Percentiles rank a stretch among this genome's conserved stretches.
Conservation (phyloP, 2,797 vertebrate species). For the Scarus forsteni region DNA sequence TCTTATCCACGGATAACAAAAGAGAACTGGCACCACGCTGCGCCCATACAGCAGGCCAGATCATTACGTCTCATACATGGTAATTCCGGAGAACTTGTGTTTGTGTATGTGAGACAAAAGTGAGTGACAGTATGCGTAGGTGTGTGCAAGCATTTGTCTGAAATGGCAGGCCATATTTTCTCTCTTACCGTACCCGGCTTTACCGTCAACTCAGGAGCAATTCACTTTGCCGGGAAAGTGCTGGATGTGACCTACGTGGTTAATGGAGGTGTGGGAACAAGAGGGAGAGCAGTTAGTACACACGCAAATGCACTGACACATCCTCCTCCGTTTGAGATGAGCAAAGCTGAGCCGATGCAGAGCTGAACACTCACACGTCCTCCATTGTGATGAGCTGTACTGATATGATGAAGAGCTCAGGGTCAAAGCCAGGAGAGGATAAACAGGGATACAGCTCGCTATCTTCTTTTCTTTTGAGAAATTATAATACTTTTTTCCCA, state of each 20-base stretch:
- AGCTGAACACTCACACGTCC: constrained; percentile 38
- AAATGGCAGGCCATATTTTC: constrained; percentile 22
- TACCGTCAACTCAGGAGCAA: constrained; percentile 22
- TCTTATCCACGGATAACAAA: constrained; percentile 52
- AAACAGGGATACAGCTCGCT: constrained; percentile 23
- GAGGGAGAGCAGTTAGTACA: constrained; percentile 18
- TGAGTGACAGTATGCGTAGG: constrained; percentile 55
- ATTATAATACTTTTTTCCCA: too few relatives aligned
- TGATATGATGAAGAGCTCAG: constrained; percentile 30
- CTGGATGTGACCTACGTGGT: constrained; percentile 33
- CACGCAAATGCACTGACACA: constrained; percentile 29
- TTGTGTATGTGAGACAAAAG: constrained; percentile 38
- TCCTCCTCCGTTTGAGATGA: constrained; percentile 52
- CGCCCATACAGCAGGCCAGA: constrained; percentile 51
- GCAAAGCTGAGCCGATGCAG: constrained; percentile 39
- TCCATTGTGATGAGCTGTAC: constrained; percentile 46
- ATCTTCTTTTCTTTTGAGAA: too few relatives aligned
- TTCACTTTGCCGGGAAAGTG: constrained; percentile 36
- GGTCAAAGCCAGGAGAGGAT: constrained; percentile 13
- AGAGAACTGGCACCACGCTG: constrained; percentile 45
- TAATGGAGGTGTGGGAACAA: constrained; percentile 45
- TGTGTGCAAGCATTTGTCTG: constrained; percentile 48
- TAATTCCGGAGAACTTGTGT: constrained; percentile 53
- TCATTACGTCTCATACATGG: constrained; percentile 57
- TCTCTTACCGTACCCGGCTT: constrained; percentile 30